Conservation (phyloP, 2,113 vertebrate genomes). For the Micromys minutus region DNA sequence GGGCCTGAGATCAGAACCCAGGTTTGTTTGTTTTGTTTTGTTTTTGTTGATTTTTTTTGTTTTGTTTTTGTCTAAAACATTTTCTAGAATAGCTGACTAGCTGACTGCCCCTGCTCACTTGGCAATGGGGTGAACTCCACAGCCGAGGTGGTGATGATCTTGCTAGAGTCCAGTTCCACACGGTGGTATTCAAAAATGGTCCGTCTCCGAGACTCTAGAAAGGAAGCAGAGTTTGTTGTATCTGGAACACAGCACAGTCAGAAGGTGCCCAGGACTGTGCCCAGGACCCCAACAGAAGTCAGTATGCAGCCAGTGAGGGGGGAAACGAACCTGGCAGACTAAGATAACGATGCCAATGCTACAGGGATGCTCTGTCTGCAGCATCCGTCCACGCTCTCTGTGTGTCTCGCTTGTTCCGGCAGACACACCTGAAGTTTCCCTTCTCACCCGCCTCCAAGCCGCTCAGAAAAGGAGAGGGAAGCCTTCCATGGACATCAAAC, state of each 20-base stretch:
- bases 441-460: neutral
- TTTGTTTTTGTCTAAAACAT: neutral
- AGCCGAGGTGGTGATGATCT: slow-evolving; percentile 87
- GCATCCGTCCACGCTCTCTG: neutral
- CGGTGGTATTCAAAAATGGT: slow-evolving; percentile 97
- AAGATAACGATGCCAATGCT: no score
- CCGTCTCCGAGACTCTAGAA: slow-evolving; percentile 87
- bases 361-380: neutral
- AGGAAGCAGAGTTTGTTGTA: neutral
- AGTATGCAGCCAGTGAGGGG: neutral
- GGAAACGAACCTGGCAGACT: neutral
- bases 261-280: neutral
- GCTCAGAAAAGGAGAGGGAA: neutral
- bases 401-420: neutral
- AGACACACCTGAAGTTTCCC: neutral
- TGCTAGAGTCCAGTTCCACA: slow-evolving; percentile 91
- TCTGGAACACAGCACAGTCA: neutral
- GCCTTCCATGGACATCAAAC: neutral
- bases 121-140: slow-evolving; percentile 95
- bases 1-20: neutral
- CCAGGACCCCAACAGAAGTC: neutral
- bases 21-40: neutral
- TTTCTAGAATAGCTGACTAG: neutral
- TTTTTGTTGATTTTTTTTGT: neutral
- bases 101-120: slow-evolving; percentile 86